A percentile compares a stretch with the other conserved stretches of the same genome.
These are phyloP conservation scores for Hemicrepidius hirtus DNA, from an alignment of 2,888 invertebrate genomes.

Conservation along the genomic window DNA sequence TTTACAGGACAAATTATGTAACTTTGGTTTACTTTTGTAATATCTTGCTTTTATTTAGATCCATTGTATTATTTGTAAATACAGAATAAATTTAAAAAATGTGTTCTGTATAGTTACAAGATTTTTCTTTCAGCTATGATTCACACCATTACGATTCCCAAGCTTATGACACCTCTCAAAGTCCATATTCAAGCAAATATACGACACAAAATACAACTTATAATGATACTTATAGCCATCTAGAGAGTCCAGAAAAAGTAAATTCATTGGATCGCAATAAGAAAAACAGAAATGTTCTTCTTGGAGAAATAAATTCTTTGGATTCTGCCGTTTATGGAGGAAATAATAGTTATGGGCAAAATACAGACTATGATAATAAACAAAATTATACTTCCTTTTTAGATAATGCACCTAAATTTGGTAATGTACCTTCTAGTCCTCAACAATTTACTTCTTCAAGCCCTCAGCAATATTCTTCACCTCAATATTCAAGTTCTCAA, in stretches of 20 bases:
- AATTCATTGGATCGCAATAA: constrained; percentile 69
- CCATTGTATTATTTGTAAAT: neutral
- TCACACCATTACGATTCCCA: constrained; percentile 55
- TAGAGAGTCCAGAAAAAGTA: constrained; percentile 71
- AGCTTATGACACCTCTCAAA: constrained; percentile 55
- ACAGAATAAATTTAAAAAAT: neutral
- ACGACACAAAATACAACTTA: constrained; percentile 59
- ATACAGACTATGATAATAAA: constrained; percentile 59
- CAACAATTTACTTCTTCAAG: constrained; percentile 23
- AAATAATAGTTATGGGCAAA: constrained; percentile 65
- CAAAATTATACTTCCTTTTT: constrained; percentile 55
- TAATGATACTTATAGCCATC: constrained; percentile 67
- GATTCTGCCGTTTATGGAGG: constrained; percentile 67
- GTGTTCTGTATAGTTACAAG: constrained; percentile 4
- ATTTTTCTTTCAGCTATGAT: constrained; percentile 53
- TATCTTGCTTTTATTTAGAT: neutral
- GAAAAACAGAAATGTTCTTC: constrained; percentile 60
- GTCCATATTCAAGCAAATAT: constrained; percentile 51
- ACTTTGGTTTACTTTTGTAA: neutral
- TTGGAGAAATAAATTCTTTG: constrained; percentile 66
- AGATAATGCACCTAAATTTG: constrained; percentile 61
- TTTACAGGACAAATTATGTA: constrained; percentile 1
- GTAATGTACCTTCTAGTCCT: constrained; percentile 37
- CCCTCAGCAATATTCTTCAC: constrained; percentile 13
- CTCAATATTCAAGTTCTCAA: constrained; percentile 32